Percentiles rank a stretch among this genome's conserved stretches.
These are phyloP conservation scores for Albula glossodonta DNA, from an alignment of 2,113 vertebrate genomes.

Conservation along the genomic window DNA sequence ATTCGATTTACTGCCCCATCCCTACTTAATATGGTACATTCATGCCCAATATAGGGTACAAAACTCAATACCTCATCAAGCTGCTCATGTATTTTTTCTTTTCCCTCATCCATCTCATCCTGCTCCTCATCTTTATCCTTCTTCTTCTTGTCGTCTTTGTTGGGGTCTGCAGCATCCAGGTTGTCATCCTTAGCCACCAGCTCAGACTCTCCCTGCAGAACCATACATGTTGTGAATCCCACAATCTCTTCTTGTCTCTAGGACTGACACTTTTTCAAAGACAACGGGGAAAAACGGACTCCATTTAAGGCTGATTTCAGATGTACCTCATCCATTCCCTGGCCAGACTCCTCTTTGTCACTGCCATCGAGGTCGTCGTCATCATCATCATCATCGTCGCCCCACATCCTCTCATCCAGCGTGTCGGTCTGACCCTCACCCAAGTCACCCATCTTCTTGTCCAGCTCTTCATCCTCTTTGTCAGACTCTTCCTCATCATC, in stretches of 20 bases:
- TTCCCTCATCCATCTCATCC: conserved; percentile 55
- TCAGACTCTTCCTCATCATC: conserved; percentile 78
- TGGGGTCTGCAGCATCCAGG: conserved; percentile 70
- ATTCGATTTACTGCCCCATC: background rate
- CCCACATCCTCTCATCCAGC: conserved; percentile 95
- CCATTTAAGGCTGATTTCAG: background rate
- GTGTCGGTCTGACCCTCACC: conserved; percentile 87
- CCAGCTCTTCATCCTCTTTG: conserved; percentile 82
- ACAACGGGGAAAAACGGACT: background rate
- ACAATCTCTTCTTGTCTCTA: no score
- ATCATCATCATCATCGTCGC: conserved; percentile 79
- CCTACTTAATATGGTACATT: background rate
- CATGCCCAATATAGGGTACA: background rate
- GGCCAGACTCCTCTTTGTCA: conserved; percentile 82
- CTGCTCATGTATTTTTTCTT: conserved; percentile 89
- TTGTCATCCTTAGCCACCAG: conserved; percentile 94
- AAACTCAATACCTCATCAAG: conserved; percentile 80
- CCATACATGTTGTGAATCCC: background rate
- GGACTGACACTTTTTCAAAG: no score
- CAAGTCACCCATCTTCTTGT: conserved; percentile 95
- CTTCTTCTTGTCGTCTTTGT: conserved; percentile 76
- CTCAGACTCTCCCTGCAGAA: conserved; percentile 81
- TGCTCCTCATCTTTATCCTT: conserved; percentile 68
- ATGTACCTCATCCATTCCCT: conserved; percentile 92
- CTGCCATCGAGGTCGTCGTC: conserved; percentile 73